Evolutionary conservation across 1,140 invertebrate genomes (phyloP).

Genomic region (Caerostris darwini): DNA sequence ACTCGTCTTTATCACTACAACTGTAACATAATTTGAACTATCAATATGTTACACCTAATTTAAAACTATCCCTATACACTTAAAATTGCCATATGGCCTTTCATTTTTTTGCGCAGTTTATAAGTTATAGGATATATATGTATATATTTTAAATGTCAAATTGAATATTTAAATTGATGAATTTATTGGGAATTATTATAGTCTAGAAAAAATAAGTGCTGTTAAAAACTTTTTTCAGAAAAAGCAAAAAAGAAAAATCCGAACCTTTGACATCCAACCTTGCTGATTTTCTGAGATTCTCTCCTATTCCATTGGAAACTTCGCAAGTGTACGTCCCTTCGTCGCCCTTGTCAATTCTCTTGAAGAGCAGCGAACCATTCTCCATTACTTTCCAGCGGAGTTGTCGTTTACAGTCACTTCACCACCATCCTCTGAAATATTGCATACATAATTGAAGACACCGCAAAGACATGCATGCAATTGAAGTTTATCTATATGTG

Average conservation of each 20-base stretch:
- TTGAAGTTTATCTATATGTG: too few relatives aligned
- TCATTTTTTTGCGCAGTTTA: too few relatives aligned
- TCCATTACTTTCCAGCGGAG: conserved; percentile 66
- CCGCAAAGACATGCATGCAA: neutral
- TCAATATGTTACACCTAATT: too few relatives aligned
- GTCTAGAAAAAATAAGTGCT: neutral
- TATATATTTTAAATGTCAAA: too few relatives aligned
- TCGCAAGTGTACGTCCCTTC: conserved; percentile 94
- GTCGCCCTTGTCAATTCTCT: conserved; percentile 76
- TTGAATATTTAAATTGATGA: too few relatives aligned
- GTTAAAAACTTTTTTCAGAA: neutral
- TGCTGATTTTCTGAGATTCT: conserved; percentile 57
- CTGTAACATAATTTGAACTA: too few relatives aligned
- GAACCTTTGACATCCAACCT: conserved; percentile 72
- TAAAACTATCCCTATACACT: too few relatives aligned
- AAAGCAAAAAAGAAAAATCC: neutral
- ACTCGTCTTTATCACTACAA: too few relatives aligned
- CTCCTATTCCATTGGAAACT: conserved; percentile 93
- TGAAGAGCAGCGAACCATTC: conserved; percentile 78
- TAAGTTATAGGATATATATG: too few relatives aligned
- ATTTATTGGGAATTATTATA: too few relatives aligned
- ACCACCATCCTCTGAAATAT: conserved; percentile 58
- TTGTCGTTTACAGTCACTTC: conserved; percentile 21
- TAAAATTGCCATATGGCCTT: too few relatives aligned
- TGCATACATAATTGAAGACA: neutral